phyloP scores from a whole-genome alignment of 2,113 vertebrate species.

The Saguinus imperator region DNA sequence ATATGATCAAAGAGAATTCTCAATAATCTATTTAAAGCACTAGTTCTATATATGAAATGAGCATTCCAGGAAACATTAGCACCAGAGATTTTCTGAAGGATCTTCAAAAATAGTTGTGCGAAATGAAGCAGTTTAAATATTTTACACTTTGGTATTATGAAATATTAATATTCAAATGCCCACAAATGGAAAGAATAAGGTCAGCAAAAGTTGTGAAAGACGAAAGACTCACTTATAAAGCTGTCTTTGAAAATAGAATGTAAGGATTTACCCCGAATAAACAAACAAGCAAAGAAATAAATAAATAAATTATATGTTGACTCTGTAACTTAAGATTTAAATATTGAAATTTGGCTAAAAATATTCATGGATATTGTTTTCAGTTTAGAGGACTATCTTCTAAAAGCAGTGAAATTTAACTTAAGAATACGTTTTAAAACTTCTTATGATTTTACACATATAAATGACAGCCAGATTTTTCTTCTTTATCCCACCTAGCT shows the following conservation, averaged over 20 bases:
- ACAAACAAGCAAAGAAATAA: neutral
- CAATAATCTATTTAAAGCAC: neutral
- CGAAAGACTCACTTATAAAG: neutral
- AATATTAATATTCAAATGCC: slow-evolving; percentile 60
- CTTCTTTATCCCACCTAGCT: neutral
- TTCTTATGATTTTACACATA: neutral
- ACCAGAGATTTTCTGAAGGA: neutral
- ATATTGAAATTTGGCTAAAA: slow-evolving; percentile 41
- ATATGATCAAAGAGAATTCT: neutral
- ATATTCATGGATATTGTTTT: neutral
- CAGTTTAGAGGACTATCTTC: neutral
- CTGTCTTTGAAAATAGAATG: neutral
- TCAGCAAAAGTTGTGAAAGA: slow-evolving; percentile 27
- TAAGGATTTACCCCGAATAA: neutral
- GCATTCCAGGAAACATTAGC: slow-evolving; percentile 2
- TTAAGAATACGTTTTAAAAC: neutral
- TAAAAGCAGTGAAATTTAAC: neutral
- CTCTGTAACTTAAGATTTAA: slow-evolving; percentile 7
- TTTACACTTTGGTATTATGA: slow-evolving; percentile 61
- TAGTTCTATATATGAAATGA: neutral
- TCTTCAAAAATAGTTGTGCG: neutral
- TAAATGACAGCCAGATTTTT: neutral
- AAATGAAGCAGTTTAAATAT: slow-evolving; percentile 57
- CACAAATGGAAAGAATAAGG: slow-evolving; percentile 38
- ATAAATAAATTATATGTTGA: neutral